A percentile compares a stretch with the other conserved stretches of the same genome.
Conservation (phyloP, 1,140 invertebrate species). For the Bombus balteatus region DNA sequence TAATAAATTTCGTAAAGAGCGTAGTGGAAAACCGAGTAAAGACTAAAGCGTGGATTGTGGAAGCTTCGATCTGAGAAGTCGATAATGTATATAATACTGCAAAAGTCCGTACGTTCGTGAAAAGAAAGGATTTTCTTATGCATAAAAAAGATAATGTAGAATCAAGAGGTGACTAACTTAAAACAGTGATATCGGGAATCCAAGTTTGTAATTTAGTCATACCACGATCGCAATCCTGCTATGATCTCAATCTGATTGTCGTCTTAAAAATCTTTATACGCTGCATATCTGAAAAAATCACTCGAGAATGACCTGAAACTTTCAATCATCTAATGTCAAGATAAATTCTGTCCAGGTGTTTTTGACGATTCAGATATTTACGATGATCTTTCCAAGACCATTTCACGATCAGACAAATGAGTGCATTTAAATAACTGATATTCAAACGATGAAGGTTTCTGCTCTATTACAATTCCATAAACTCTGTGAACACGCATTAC, state of each 20-base stretch:
- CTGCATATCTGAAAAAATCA: too few relatives aligned
- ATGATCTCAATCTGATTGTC: too few relatives aligned
- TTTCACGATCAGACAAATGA: background rate
- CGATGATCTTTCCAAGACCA: background rate
- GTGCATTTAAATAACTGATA: conserved; percentile 1
- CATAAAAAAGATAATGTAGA: too few relatives aligned
- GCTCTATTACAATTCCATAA: conserved; percentile 7
- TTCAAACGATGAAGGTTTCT: background rate
- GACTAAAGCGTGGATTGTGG: too few relatives aligned
- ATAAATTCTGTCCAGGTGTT: background rate
- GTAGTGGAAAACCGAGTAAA: background rate
- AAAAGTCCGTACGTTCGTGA: background rate
- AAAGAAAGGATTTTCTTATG: background rate
- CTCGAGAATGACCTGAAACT: too few relatives aligned
- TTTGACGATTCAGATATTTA: background rate
- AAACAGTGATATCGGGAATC: background rate
- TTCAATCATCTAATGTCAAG: background rate
- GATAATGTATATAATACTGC: background rate
- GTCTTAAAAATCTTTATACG: background rate
- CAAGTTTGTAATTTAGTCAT: background rate
- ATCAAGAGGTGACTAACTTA: background rate
- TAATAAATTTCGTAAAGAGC: background rate
- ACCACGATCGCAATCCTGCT: too few relatives aligned
- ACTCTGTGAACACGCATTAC: background rate
- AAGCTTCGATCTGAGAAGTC: background rate